Evolutionary conservation across 2,797 vertebrate genomes (phyloP), one percentile per base, ranked within the genome.

Genomic region (Eutrigla gurnardus): DNA sequence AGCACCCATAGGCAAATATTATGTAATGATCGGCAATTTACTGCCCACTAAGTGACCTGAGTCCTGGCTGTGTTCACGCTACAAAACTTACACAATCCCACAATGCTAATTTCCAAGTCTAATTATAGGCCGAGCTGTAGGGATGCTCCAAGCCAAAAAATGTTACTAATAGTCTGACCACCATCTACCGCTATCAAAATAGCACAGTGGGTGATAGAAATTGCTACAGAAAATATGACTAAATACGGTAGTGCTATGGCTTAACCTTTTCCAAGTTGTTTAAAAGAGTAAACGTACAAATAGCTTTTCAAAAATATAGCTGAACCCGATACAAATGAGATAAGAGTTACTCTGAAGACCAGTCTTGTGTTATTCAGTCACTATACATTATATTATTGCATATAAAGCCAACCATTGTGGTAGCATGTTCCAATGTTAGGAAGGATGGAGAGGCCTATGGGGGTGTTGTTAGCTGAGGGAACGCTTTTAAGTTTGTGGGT

Each of bases 401-500:
- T 9, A 54, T 5, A 45, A 10, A 77, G 43, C 5, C 59, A 70
- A 25, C 25, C 53, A 18, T 37, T 45, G 40, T 3, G 33, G 37
- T 35, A 42, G 37, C 49, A 47, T 80, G 46, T 35, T 59, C 6
- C 6, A n/a, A 49, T 42, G 39, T 67, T 43, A 36, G 40, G 47
- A 39, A 37, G 40, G 4, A 71, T 53, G 33, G 47, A 49, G 60
- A 59, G 55, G 18, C 17, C 17, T 33, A 11, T 45, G 39, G 42
- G 13, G 49, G 15, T 36, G 53, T 18, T 67, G 3, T 64, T 14
- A 59, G 33, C 64, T 33, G 52, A 50, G 58, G 18, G 46, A 68
- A 73, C 37, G 54, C 63, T 55, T 40, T 71, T 63, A 6, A 62
- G 57, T 43, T 71, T 7, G 80, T 80, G 75, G 82, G 78, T 72